These are phyloP conservation scores for Drosophila tristis DNA, from an alignment of 1,140 invertebrate species.

Conservation along the genomic window DNA sequence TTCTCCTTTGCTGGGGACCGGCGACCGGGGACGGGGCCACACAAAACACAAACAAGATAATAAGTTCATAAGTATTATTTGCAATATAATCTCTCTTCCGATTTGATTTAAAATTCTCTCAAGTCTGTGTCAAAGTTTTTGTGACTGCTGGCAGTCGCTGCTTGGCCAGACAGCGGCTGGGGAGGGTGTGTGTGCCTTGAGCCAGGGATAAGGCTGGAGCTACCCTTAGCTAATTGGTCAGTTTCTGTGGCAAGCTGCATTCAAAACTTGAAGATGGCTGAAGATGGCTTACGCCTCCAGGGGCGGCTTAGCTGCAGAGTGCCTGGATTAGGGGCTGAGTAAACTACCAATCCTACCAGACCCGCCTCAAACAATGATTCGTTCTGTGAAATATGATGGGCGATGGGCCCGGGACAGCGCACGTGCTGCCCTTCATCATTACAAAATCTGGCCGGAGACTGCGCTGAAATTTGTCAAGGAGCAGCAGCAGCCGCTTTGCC, in stretches of 20 bases:
- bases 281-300: slow-evolving; percentile 20
- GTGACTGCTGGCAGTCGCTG: slow-evolving; percentile 24
- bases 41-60: slow-evolving; percentile 78
- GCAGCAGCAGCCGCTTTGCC: slow-evolving; percentile 13
- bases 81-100: slow-evolving; percentile 70
- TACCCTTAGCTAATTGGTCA: slow-evolving; percentile 66
- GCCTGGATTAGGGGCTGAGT: slow-evolving; percentile 31
- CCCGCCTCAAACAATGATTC: background rate
- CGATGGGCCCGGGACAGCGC: slow-evolving; percentile 23
- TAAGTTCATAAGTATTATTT: slow-evolving; percentile 83
- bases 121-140: slow-evolving; percentile 70
- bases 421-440: background rate
- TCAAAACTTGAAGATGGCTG: slow-evolving; percentile 22
- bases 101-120: slow-evolving; percentile 75
- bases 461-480: slow-evolving; percentile 36
- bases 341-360: background rate
- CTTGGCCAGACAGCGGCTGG: slow-evolving; percentile 3
- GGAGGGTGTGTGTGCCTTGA: slow-evolving; percentile 15
- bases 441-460: slow-evolving; percentile 43
- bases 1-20: slow-evolving; percentile 4
- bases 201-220: slow-evolving; percentile 49
- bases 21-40: slow-evolving; percentile 18
- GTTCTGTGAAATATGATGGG: slow-evolving; percentile 29
- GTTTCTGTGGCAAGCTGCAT: slow-evolving; percentile 49
- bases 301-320: slow-evolving; percentile 24